Evolutionary conservation across 2,113 vertebrate genomes (phyloP), one percentile per base, ranked within the genome.

Genomic region (Microcebus lehilahytsara): DNA sequence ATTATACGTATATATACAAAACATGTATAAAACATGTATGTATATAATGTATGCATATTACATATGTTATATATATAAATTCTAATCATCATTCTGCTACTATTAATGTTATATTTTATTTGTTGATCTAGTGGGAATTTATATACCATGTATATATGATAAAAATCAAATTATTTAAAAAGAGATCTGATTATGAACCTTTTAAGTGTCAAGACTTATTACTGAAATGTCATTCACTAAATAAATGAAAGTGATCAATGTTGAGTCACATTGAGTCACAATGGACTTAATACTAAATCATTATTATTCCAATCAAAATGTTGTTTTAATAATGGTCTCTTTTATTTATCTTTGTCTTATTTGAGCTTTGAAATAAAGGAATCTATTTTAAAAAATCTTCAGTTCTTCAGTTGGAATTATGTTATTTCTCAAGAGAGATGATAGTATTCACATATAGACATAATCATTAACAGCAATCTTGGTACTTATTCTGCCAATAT

Each of bases 401-500:
- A 42, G 0, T 64, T 96, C 49, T 91, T 72, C 22, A 71, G 3
- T 42, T 81, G 69, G 74, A 91, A 10, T 56, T 72, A 58, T 42
- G 83, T 90, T 96, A 83, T 81, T 95, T 93, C 62, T 96, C 75
- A 95, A 96, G n/a, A 80, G 51, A 86, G 53, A 75, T 95, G 87
- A 67, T 60, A 56, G 2, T 86, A 37, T 32, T 96, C 85, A 89
- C 32, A 85, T 64, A 89, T 2, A 85, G 77, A 96, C 32, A 95
- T 56, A 74, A 89, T 80, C 51, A 87, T 95, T 64, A 83, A 20
- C 32, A 85, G 85, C 58, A 94, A 79, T 72, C 66, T 87, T 89
- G 49, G 64, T 85, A 93, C 37, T 22, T 81, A 93, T 22, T 95
- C 89, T 74, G 42, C 96, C 85, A 94, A 83, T 89, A 96, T 93